Evolutionary conservation across 2,797 vertebrate genomes (phyloP).

Genomic region (Myotis pilosus): DNA sequence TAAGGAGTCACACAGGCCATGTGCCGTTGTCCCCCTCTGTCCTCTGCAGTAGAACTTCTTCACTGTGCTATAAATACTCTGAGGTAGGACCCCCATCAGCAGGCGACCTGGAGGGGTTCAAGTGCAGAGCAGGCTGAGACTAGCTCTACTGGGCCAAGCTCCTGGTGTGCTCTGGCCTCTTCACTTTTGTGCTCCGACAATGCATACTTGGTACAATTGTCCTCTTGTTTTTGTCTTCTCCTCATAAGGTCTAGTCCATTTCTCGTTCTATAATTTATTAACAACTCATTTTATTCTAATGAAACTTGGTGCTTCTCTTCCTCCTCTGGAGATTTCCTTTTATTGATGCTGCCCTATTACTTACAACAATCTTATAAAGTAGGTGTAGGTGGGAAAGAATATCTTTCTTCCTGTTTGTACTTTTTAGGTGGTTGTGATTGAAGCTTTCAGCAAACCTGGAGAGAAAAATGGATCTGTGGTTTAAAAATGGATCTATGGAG

Average conservation of each 20-base stretch:
- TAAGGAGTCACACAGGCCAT: not conserved
- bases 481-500: not conserved
- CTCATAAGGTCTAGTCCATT: not conserved
- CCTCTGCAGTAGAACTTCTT: not conserved
- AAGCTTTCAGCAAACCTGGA: not conserved
- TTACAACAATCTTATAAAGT: not conserved
- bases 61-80: not conserved
- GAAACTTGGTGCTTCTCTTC: not conserved
- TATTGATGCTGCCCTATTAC: not conserved
- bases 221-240: not conserved
- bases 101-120: not conserved
- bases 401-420: not conserved
- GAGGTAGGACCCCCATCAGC: not conserved
- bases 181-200: not conserved
- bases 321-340: not conserved
- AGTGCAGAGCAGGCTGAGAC: not conserved
- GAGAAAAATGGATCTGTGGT: not conserved
- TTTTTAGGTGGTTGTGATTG: not conserved
- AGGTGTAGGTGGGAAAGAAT: not conserved
- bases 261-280: not conserved
- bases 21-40: not conserved
- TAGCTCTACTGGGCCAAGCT: not conserved
- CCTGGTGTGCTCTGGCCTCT: not conserved
- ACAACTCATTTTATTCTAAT: not conserved
- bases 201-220: not conserved